Conservation (phyloP, 2,888 invertebrate species). For the Lasius platythorax region DNA sequence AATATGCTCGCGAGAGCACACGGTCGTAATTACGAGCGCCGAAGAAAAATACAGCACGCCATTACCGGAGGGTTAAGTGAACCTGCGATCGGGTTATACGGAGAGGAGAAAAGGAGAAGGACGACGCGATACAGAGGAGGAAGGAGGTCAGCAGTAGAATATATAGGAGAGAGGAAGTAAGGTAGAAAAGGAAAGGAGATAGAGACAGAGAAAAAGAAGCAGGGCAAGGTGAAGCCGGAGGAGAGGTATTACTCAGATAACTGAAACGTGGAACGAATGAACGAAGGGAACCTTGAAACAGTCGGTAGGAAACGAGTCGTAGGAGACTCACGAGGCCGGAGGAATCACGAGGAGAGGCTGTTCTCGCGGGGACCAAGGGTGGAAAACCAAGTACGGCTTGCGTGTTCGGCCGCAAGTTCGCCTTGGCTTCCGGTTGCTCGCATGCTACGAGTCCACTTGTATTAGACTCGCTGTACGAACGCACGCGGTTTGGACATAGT, state of each 20-base stretch:
- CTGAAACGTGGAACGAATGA: slow-evolving; percentile 81
- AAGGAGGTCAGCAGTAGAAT: slow-evolving; percentile 32
- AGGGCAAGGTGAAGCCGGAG: slow-evolving; percentile 51
- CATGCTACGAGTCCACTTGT: slow-evolving; percentile 82
- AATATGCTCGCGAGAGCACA: slow-evolving; percentile 70
- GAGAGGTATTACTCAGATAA: slow-evolving; percentile 80
- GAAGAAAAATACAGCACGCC: slow-evolving; percentile 80
- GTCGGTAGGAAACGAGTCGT: slow-evolving; percentile 39
- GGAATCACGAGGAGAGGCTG: slow-evolving; percentile 52
- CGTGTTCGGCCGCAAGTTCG: slow-evolving; percentile 78
- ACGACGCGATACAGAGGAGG: slow-evolving; percentile 10
- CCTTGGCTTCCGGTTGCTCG: slow-evolving; percentile 81
- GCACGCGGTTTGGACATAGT: slow-evolving; percentile 42
- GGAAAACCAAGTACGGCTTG: slow-evolving; percentile 64
- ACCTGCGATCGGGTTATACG: slow-evolving; percentile 63
- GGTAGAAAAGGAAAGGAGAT: background rate
- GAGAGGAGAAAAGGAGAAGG: slow-evolving; percentile 49
- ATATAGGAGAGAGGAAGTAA: background rate
- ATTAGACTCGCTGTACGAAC: slow-evolving; percentile 70
- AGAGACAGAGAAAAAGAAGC: slow-evolving; percentile 30
- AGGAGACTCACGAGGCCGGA: slow-evolving; percentile 33
- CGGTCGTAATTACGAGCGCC: slow-evolving; percentile 78
- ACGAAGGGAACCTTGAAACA: slow-evolving; percentile 69
- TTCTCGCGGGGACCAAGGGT: slow-evolving; percentile 55
- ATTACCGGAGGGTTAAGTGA: slow-evolving; percentile 76